Evolutionary conservation across 2,113 vertebrate species (phyloP).

Genomic region (Monopterus albus): DNA sequence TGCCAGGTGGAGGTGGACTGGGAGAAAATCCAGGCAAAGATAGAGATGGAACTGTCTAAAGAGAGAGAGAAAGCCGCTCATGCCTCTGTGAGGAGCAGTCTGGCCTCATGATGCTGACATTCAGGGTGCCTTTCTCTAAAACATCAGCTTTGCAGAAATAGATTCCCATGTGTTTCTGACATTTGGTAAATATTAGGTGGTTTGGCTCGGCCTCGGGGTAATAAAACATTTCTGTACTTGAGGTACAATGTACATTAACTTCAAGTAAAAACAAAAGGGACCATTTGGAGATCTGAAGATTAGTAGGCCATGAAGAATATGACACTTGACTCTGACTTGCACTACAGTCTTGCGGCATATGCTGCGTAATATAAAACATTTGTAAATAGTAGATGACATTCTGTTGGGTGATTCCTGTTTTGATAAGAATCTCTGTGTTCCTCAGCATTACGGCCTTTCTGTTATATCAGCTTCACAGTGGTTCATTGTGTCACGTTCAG

Average conservation of each 20-base stretch:
- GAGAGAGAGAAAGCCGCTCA: conserved; percentile 87
- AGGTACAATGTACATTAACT: conserved; percentile 8
- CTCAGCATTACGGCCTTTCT: conserved; percentile 16
- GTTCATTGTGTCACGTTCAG: conserved; percentile 15
- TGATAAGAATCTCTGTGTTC: conserved; percentile 15
- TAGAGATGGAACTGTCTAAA: conserved; percentile 92
- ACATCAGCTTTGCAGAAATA: conserved; percentile 5
- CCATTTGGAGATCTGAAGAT: conserved; percentile 18
- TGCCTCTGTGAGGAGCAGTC: conserved; percentile 75
- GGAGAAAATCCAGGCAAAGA: conserved; percentile 96
- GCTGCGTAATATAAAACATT: conserved; percentile 8
- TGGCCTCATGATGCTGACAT: conserved; percentile 66
- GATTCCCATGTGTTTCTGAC: conserved; percentile 19
- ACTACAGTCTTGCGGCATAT: background rate
- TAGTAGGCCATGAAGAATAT: background rate
- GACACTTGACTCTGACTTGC: conserved; percentile 14
- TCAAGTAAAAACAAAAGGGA: conserved; percentile 16
- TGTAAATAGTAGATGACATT: background rate
- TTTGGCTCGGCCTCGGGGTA: conserved; percentile 12
- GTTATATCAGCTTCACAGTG: background rate
- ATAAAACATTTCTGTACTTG: background rate
- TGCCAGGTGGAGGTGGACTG: conserved; percentile 94
- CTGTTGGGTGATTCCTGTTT: conserved; percentile 6
- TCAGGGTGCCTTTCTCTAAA: conserved; percentile 1
- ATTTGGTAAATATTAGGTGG: conserved; percentile 17